These are phyloP conservation scores for Apeltes quadracus DNA, from an alignment of 2,113 vertebrate genomes.

Conservation along the genomic window DNA sequence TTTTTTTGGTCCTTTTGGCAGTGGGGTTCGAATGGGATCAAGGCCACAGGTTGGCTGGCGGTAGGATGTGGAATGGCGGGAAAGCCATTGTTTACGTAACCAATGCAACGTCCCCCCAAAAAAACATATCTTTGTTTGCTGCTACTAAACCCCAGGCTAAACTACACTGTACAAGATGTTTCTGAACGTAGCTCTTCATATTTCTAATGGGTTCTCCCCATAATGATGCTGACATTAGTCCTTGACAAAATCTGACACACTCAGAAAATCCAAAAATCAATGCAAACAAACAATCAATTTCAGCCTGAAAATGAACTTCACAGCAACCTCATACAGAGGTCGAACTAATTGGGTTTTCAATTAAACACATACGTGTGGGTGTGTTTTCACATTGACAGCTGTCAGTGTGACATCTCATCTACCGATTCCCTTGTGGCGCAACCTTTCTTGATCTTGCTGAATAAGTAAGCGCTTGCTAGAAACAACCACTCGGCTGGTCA, in stretches of 20 bases:
- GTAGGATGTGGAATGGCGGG: not conserved
- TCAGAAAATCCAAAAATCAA: slow-evolving; percentile 47
- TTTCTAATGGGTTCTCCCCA: not conserved
- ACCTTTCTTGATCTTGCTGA: slow-evolving; percentile 35
- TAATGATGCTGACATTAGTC: slow-evolving; percentile 15
- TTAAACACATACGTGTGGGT: not conserved
- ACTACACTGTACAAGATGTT: not conserved
- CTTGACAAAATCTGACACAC: slow-evolving; percentile 22
- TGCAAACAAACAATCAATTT: slow-evolving; percentile 41
- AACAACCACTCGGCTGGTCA: slow-evolving; percentile 18
- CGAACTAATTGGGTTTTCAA: slow-evolving; percentile 55
- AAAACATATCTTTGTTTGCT: slow-evolving; percentile 1
- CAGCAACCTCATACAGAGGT: slow-evolving; percentile 5
- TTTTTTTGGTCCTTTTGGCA: slow-evolving; percentile 10
- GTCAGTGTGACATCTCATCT: slow-evolving; percentile 33
- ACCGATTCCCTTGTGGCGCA: slow-evolving; percentile 17
- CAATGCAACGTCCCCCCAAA: not conserved
- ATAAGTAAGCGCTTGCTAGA: slow-evolving; percentile 28
- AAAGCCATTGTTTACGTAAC: not conserved
- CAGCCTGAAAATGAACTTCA: slow-evolving; percentile 45
- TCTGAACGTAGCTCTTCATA: not conserved
- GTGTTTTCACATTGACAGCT: slow-evolving; percentile 36
- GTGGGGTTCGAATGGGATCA: slow-evolving; percentile 3
- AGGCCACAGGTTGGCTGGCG: slow-evolving; percentile 6
- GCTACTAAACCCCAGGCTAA: not conserved